Evolutionary conservation across 2,113 vertebrate species (phyloP), one percentile per base, ranked within the genome.

Genomic region (Lichenostomus cassidix): DNA sequence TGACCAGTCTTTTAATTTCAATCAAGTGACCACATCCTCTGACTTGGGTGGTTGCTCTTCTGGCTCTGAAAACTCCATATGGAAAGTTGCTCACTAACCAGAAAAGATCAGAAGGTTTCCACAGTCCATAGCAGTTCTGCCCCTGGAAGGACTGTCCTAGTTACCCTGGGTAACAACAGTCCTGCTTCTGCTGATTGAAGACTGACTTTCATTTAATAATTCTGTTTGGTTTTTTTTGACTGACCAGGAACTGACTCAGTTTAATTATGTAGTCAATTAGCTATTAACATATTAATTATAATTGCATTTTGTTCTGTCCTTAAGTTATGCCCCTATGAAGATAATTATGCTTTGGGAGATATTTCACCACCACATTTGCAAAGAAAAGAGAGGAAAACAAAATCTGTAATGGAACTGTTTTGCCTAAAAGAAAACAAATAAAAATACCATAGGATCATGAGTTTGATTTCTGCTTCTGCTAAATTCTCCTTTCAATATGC

Each of bases 281-380:
- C 85, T 95, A 79, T 80, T 96, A 96, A 68, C 5, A 65, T 88
- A 95, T 95, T 88, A 95, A 94, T 96, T 94, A 89, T 24, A 76
- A 49, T 22, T 63, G 2, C 29, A 58, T 71, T 94, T 55, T 82
- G 60, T 73, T 10, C 28, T 87, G 29, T 88, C 50, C 52, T 85
- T 93, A 92, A 58, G 53, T 47, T 89, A 92, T 31, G 46, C 1
- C 21, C 33, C 39, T 75, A 10, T 80, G 73, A 73, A 90, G 73
- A 94, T 37, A 91, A 44, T 89, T 67, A 62, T 44, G 12, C 37
- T 92, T 84, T 53, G 82, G 75, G 42, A 83, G 63, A 52, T 27
- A 84, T 28, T 58, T 77, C 22, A 52, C 3, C 14, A 33, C 11
- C 2, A 9, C 6, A 28, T 77, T 52, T 86, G 13, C 15, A 16